These are phyloP conservation scores for Scaptomyza pallida DNA, from an alignment of 1,140 invertebrate species.

Conservation along the genomic window DNA sequence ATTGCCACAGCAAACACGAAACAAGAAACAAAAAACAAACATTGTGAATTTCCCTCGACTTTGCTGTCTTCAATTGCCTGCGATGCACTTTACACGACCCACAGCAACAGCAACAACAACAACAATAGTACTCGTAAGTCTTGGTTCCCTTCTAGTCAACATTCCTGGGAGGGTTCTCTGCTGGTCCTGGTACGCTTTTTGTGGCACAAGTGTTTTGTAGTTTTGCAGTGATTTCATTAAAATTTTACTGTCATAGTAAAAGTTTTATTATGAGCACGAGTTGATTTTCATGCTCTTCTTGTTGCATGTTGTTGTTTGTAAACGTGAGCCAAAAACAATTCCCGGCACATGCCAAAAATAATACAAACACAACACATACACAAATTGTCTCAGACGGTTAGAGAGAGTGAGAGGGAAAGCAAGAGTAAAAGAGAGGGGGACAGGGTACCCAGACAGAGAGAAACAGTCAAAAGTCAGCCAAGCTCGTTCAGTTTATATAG, in stretches of 20 bases:
- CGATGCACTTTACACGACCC: slow-evolving; percentile 43
- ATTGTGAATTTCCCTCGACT: slow-evolving; percentile 19
- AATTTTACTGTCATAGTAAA: slow-evolving; percentile 77
- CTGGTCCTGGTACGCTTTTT: slow-evolving; percentile 19
- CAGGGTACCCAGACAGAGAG: neutral
- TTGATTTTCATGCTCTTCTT: slow-evolving; percentile 26
- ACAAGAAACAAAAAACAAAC: no score
- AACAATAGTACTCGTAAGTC: slow-evolving; percentile 23
- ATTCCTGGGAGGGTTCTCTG: slow-evolving; percentile 1
- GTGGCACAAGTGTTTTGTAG: slow-evolving; percentile 59
- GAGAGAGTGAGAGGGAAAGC: no score
- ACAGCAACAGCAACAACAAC: slow-evolving; percentile 9
- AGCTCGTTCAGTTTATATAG: slow-evolving; percentile 55
- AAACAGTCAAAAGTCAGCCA: slow-evolving; percentile 53
- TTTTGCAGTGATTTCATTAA: slow-evolving; percentile 76
- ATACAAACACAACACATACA: slow-evolving; percentile 38
- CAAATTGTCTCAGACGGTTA: slow-evolving; percentile 7
- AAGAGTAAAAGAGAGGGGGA: neutral
- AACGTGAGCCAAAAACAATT: slow-evolving; percentile 65
- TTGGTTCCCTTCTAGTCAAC: slow-evolving; percentile 5
- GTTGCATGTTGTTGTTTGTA: slow-evolving; percentile 25
- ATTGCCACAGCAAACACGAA: slow-evolving; percentile 44
- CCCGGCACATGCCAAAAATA: slow-evolving; percentile 51
- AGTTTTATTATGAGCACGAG: slow-evolving; percentile 71
- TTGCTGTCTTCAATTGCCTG: slow-evolving; percentile 39